These are phyloP conservation scores for Setipinna tenuifilis DNA, from an alignment of 2,797 vertebrate species.

Conservation along the genomic window DNA sequence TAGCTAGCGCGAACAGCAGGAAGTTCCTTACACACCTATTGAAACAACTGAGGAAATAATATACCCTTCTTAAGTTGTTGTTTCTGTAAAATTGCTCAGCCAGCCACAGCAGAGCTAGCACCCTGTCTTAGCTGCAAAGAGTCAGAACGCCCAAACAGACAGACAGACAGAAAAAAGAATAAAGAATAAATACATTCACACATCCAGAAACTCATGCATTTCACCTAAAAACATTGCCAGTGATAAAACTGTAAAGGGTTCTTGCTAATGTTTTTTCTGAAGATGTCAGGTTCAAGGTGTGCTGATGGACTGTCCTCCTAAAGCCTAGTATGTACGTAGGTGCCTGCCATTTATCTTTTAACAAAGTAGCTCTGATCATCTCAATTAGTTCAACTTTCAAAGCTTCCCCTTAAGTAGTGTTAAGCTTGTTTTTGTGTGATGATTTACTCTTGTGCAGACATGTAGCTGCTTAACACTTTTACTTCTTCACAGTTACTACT, in stretches of 20 bases:
- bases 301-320: not conserved
- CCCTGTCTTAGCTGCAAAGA: not conserved
- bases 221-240: too few relatives aligned
- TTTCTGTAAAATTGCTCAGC: constrained; percentile 8
- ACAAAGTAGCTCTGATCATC: not conserved
- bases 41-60: not conserved
- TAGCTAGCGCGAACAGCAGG: constrained; percentile 2
- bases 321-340: constrained; percentile 25
- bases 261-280: not conserved
- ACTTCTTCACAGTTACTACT: not conserved
- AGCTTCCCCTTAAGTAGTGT: not conserved
- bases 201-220: too few relatives aligned
- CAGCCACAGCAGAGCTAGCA: not conserved
- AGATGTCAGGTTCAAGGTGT: not conserved
- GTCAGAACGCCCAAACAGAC: not conserved
- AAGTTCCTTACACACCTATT: not conserved
- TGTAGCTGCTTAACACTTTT: not conserved
- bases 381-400: not conserved
- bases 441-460: not conserved
- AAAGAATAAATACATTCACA: too few relatives aligned
- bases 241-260: not conserved
- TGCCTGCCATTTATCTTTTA: not conserved
- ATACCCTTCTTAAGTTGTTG: not conserved
- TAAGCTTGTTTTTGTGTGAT: constrained; percentile 6
- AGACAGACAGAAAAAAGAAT: too few relatives aligned